Conservation (phyloP, 2,888 invertebrate genomes). For the Phortica okadai region DNA sequence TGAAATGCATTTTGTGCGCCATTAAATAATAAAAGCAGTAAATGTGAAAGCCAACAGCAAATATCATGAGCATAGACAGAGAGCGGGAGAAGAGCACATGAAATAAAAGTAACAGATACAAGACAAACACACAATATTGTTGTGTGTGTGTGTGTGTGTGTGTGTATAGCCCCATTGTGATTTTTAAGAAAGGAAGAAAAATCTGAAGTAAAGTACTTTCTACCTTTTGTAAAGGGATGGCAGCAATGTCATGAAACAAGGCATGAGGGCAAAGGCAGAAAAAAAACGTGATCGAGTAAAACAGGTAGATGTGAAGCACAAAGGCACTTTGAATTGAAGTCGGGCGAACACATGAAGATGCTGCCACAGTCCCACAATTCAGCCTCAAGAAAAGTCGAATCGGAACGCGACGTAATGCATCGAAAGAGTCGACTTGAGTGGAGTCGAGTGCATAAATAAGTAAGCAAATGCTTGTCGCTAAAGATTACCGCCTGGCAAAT, state of each 20-base stretch:
- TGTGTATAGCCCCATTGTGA: constrained; percentile 68
- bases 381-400: no score
- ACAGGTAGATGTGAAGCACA: no score
- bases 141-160: constrained; percentile 10
- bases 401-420: no score
- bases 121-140: constrained; percentile 56
- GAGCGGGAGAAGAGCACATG: background rate
- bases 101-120: constrained; percentile 37
- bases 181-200: constrained; percentile 61
- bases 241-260: constrained; percentile 35
- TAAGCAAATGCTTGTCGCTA: constrained; percentile 71
- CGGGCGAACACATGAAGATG: no score
- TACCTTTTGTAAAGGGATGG: no score
- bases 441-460: constrained; percentile 60
- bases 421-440: background rate
- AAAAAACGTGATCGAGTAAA: no score
- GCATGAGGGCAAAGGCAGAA: constrained; percentile 50
- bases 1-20: constrained; percentile 73
- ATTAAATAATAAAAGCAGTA: constrained; percentile 73
- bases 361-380: no score
- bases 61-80: constrained; percentile 23
- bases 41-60: constrained; percentile 57
- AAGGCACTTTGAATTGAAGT: no score
- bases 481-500: constrained; percentile 61
- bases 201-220: constrained; percentile 28